A percentile compares a stretch with the other conserved stretches of the same genome.
Conservation (phyloP, 2,797 vertebrate genomes). For the Rhadinocentrus ornatus region DNA sequence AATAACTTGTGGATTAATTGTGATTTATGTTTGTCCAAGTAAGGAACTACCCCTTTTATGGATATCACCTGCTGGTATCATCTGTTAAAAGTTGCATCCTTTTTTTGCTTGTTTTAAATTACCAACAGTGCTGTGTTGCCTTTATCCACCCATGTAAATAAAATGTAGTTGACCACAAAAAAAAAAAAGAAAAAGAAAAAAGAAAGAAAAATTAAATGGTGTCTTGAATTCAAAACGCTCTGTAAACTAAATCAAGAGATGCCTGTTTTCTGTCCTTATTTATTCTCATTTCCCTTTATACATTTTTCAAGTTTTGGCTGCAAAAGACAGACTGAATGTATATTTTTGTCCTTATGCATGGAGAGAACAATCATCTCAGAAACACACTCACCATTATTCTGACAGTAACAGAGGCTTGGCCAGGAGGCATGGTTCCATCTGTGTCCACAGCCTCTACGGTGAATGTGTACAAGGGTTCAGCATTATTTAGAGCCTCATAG, state of each 20-base stretch:
- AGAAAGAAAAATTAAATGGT: too few relatives aligned
- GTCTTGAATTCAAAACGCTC: neutral
- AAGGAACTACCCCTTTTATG: neutral
- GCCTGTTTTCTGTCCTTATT: neutral
- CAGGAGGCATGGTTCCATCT: conserved; percentile 92
- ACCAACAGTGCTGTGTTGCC: neutral
- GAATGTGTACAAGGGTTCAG: conserved; percentile 87
- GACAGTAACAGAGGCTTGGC: conserved; percentile 90
- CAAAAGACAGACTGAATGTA: neutral
- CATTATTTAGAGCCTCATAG: conserved; percentile 87
- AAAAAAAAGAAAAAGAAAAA: neutral
- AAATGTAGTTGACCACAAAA: neutral
- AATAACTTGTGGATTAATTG: neutral
- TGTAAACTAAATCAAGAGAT: neutral
- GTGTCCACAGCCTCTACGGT: conserved; percentile 90
- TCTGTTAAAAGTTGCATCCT: neutral
- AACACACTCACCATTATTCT: conserved; percentile 85
- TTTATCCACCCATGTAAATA: neutral
- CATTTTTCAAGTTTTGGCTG: neutral
- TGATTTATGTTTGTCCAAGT: neutral
- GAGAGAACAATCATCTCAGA: neutral
- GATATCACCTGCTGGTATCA: neutral
- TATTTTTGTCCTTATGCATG: neutral
- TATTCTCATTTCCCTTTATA: neutral
- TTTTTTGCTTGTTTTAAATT: neutral